phyloP scores from a whole-genome alignment of 2,797 vertebrate genomes.

The Sparidentex hasta region DNA sequence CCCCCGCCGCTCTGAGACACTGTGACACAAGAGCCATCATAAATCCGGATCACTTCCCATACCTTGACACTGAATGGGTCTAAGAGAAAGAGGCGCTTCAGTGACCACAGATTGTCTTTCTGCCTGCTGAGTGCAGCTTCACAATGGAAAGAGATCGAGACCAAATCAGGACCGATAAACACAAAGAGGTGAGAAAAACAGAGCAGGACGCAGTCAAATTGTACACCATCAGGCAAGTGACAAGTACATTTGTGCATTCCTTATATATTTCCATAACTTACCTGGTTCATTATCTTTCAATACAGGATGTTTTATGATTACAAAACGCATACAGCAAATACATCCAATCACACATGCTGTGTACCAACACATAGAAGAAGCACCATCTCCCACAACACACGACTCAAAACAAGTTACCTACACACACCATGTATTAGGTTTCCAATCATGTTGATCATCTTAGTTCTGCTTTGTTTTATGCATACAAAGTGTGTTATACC shows the following conservation, averaged over 20 bases:
- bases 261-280: no score
- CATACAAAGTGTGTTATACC: no score
- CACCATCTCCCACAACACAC: background rate
- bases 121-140: conserved; percentile 4
- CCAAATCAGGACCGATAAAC: background rate
- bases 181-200: background rate
- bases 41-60: conserved; percentile 19
- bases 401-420: no score
- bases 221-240: background rate
- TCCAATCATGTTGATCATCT: no score
- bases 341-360: no score
- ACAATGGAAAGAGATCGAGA: conserved; percentile 12
- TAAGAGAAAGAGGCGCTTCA: conserved; percentile 21
- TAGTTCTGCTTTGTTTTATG: no score
- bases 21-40: conserved; percentile 34
- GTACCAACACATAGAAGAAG: background rate
- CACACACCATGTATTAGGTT: no score
- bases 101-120: conserved; percentile 1
- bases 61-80: background rate
- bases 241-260: background rate
- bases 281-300: no score
- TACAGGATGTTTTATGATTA: no score
- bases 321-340: no score
- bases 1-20: conserved; percentile 15
- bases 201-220: background rate